Conservation (phyloP, 2,888 invertebrate genomes). For the Apoda limacodes region DNA sequence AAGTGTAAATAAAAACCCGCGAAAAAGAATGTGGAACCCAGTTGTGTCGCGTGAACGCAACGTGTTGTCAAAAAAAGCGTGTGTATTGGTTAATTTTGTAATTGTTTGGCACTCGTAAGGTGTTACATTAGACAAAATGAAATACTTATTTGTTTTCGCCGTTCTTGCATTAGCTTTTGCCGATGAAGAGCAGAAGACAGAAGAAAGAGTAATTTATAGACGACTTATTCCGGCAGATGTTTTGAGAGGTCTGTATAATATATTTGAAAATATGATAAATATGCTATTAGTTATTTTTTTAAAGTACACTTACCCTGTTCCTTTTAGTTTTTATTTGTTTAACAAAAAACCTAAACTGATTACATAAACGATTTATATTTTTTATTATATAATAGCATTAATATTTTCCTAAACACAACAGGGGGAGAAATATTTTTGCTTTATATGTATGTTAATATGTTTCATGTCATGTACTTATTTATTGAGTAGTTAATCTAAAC, state of each 20-base stretch:
- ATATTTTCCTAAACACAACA: no score
- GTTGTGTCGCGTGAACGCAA: slow-evolving; percentile 42
- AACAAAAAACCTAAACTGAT: no score
- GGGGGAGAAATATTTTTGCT: no score
- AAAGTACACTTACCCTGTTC: no score
- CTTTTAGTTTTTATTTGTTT: no score
- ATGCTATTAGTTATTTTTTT: no score
- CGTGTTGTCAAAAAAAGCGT: slow-evolving; percentile 33
- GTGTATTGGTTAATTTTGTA: slow-evolving; percentile 34
- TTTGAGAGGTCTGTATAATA: slow-evolving; percentile 87
- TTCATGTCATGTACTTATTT: no score
- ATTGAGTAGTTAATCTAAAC: no score
- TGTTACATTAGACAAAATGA: slow-evolving; percentile 65
- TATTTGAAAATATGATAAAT: no score
- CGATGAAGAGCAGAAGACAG: slow-evolving; percentile 66
- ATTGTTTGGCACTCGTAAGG: slow-evolving; percentile 33
- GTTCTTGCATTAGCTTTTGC: slow-evolving; percentile 66
- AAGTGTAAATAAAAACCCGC: slow-evolving; percentile 45
- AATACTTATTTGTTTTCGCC: slow-evolving; percentile 63
- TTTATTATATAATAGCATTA: no score
- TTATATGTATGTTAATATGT: no score
- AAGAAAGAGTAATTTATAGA: slow-evolving; percentile 79
- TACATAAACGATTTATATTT: no score
- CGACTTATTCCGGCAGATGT: slow-evolving; percentile 91
- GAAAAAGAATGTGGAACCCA: slow-evolving; percentile 42